Conservation (phyloP, 2,797 vertebrate species). For the Notolepis coatsorum region DNA sequence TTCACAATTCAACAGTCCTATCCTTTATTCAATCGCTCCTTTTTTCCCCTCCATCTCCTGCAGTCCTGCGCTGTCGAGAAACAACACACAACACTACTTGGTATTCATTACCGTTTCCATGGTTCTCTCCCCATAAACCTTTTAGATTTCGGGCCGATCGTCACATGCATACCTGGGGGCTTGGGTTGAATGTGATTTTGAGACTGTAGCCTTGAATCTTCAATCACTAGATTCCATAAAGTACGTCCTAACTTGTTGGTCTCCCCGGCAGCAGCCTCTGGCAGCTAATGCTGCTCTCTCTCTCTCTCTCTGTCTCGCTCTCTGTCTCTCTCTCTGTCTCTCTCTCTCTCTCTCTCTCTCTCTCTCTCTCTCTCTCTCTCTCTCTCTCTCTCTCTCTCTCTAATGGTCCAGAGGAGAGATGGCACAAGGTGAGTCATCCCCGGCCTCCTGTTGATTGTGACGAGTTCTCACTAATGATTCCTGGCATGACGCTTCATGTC, state of each 20-base stretch:
- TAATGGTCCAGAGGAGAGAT: conserved; percentile 74
- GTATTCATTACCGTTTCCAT: conserved; percentile 46
- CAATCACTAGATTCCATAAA: conserved; percentile 58
- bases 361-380: conserved; percentile 46
- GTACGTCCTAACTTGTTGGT: conserved; percentile 43
- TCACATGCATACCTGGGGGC: conserved; percentile 47
- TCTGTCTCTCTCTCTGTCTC: too few species aligned
- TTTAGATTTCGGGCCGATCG: conserved; percentile 51
- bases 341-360: conserved; percentile 39
- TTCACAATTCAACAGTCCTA: conserved; percentile 21
- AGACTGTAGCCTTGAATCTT: conserved; percentile 44
- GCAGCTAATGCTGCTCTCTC: conserved; percentile 47
- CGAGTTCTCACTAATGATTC: conserved; percentile 59
- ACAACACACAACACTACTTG: conserved; percentile 34
- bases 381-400: conserved; percentile 45
- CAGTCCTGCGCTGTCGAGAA: conserved; percentile 14
- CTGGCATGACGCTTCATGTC: conserved; percentile 46
- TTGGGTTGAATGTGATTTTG: conserved; percentile 54
- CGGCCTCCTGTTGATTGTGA: conserved; percentile 66
- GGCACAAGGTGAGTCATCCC: conserved; percentile 67
- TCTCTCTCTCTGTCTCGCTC: conserved; percentile 33
- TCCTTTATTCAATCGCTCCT: conserved; percentile 29
- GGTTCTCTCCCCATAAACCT: conserved; percentile 47
- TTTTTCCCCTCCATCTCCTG: conserved; percentile 35
- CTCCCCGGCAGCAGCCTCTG: conserved; percentile 38